A percentile compares a stretch with the other conserved stretches of the same genome.
phyloP scores from a whole-genome alignment of 2,797 vertebrate species.

The Parambassis ranga region DNA sequence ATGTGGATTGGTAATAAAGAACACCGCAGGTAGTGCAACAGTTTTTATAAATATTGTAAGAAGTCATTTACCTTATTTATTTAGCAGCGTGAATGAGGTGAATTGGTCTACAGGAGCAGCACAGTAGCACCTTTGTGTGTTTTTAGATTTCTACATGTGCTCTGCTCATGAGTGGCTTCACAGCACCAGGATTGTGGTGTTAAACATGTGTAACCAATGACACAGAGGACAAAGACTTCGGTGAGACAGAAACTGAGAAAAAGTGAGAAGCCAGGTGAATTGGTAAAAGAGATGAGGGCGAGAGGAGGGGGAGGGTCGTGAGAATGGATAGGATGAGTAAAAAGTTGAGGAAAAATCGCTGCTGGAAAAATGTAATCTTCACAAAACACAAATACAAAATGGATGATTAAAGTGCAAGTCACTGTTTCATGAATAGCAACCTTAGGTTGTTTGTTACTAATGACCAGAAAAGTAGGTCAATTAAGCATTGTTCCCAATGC shows the following conservation, averaged over 20 bases:
- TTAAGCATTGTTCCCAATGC: no score
- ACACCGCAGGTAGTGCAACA: neutral
- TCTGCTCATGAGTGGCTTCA: neutral
- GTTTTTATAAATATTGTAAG: neutral
- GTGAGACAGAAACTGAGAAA: neutral
- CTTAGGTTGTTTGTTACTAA: neutral
- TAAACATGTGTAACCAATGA: neutral
- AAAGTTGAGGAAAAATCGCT: neutral
- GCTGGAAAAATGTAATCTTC: neutral
- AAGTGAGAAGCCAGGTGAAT: neutral
- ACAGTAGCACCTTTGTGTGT: no score
- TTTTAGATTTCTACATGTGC: no score
- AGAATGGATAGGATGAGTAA: neutral
- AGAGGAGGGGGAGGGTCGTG: neutral
- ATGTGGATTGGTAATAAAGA: neutral
- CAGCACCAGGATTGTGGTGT: no score
- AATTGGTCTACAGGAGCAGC: neutral
- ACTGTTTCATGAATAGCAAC: neutral
- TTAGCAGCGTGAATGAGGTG: neutral
- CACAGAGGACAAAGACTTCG: neutral
- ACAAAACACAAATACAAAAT: neutral
- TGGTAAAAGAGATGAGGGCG: neutral
- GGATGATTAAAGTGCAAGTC: neutral
- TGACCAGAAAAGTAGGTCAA: no score
- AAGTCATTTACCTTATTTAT: neutral